Conservation (phyloP, 1,140 invertebrate species). For the Drosophila sturtevanti region DNA sequence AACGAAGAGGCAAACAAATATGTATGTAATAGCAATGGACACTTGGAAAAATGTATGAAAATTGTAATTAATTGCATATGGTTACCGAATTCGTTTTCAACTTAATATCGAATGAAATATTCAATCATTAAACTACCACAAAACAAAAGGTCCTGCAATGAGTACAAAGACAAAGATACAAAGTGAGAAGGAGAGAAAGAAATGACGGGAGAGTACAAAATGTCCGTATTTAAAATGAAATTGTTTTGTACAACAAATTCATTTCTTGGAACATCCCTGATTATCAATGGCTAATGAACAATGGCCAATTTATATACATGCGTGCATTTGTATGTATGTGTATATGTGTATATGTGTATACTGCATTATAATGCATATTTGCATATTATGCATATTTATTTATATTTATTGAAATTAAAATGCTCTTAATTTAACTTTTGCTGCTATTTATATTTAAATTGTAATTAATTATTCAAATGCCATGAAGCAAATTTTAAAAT, state of each 20-base stretch:
- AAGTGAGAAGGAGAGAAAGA: background rate
- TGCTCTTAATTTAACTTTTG: constrained; percentile 75
- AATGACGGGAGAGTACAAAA: background rate
- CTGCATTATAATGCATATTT: constrained; percentile 49
- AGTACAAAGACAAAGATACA: background rate
- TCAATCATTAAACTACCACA: background rate
- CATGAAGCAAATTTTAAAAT: constrained; percentile 67
- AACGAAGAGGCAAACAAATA: constrained; percentile 31
- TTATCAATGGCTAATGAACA: background rate
- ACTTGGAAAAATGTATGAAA: constrained; percentile 45
- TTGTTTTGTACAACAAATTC: constrained; percentile 13
- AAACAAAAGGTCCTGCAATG: background rate
- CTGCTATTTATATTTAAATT: constrained; percentile 66
- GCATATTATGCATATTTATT: constrained; percentile 63
- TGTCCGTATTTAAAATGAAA: background rate
- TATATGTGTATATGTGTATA: background rate
- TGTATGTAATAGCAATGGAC: constrained; percentile 39
- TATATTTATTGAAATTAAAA: constrained; percentile 77
- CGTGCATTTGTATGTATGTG: background rate
- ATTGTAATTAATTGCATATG: constrained; percentile 53
- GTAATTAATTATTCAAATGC: constrained; percentile 77
- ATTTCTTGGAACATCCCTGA: constrained; percentile 1
- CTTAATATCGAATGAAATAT: constrained; percentile 11
- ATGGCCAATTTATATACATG: constrained; percentile 9
- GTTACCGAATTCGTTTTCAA: constrained; percentile 35